These are phyloP conservation scores for Ptychoptera contaminata DNA, from an alignment of 2,888 invertebrate genomes.

Conservation along the genomic window DNA sequence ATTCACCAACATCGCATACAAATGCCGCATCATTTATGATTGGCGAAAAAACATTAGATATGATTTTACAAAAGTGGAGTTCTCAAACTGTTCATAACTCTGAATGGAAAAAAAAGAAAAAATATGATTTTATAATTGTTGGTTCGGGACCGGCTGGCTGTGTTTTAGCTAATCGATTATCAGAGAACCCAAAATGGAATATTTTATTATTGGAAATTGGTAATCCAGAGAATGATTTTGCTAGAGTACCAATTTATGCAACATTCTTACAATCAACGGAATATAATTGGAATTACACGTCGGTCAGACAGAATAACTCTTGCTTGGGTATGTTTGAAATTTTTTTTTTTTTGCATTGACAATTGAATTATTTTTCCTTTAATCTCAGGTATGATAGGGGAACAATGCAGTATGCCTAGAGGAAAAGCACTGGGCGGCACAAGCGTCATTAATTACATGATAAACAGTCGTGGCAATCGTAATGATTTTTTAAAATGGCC, in stretches of 20 bases:
- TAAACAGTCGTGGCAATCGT: conserved; percentile 32
- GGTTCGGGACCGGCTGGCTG: conserved; percentile 46
- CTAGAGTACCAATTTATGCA: conserved; percentile 10
- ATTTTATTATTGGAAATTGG: conserved; percentile 44
- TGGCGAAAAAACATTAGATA: conserved; percentile 48
- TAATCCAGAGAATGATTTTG: conserved; percentile 27
- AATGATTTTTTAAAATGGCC: conserved; percentile 34
- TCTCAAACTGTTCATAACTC: neutral
- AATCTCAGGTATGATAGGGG: conserved; percentile 19
- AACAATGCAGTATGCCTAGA: conserved; percentile 23
- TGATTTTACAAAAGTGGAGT: conserved; percentile 38
- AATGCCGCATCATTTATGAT: conserved; percentile 49
- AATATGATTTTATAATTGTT: conserved; percentile 39
- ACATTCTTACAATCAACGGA: conserved; percentile 27
- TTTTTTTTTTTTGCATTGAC: too few relatives aligned
- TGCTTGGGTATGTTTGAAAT: conserved; percentile 33
- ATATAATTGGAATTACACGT: conserved; percentile 55
- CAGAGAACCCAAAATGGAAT: conserved; percentile 38
- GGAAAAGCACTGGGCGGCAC: conserved; percentile 36
- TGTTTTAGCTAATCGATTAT: conserved; percentile 42
- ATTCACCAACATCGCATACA: conserved; percentile 43
- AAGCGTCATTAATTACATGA: conserved; percentile 33
- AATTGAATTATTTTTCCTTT: conserved; percentile 27
- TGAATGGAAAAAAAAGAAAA: neutral
- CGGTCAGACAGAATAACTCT: conserved; percentile 43